These are phyloP conservation scores for Rhaphigaster nebulosa DNA, from an alignment of 2,888 invertebrate species.

Conservation along the genomic window DNA sequence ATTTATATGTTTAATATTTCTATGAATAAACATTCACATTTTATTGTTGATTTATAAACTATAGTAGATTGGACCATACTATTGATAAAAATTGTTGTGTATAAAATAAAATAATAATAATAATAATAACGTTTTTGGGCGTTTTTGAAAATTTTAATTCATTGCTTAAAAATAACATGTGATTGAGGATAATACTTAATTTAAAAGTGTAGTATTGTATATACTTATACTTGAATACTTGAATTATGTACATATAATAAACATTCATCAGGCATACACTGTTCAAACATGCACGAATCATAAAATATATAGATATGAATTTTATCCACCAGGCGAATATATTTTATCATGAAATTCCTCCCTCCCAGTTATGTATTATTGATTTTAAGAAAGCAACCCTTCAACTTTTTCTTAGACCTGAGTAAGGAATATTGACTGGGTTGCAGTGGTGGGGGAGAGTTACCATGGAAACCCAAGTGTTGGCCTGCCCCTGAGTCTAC, in stretches of 20 bases:
- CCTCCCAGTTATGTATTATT: slow-evolving; percentile 29
- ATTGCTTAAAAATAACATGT: too few relatives aligned
- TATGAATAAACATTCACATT: too few relatives aligned
- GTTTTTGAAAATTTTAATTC: too few relatives aligned
- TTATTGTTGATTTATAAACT: too few relatives aligned
- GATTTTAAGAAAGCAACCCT: slow-evolving; percentile 48
- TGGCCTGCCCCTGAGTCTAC: slow-evolving; percentile 44
- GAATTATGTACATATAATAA: not conserved
- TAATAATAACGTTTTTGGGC: too few relatives aligned
- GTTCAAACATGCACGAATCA: slow-evolving; percentile 5
- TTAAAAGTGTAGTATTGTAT: too few relatives aligned
- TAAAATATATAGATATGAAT: slow-evolving; percentile 37
- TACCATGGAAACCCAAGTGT: slow-evolving; percentile 44
- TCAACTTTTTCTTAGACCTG: slow-evolving; percentile 29
- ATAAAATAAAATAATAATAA: too few relatives aligned
- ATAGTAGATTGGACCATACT: too few relatives aligned
- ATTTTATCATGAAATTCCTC: not conserved
- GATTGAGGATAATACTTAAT: too few relatives aligned
- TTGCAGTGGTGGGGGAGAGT: slow-evolving; percentile 36
- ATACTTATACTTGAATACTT: too few relatives aligned
- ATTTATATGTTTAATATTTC: too few relatives aligned
- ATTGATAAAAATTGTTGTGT: too few relatives aligned
- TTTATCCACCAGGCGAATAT: slow-evolving; percentile 29
- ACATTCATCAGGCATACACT: not conserved
- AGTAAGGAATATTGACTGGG: slow-evolving; percentile 44